These are phyloP conservation scores for Syrrhaptes paradoxus DNA, from an alignment of 2,113 vertebrate species.

Conservation along the genomic window DNA sequence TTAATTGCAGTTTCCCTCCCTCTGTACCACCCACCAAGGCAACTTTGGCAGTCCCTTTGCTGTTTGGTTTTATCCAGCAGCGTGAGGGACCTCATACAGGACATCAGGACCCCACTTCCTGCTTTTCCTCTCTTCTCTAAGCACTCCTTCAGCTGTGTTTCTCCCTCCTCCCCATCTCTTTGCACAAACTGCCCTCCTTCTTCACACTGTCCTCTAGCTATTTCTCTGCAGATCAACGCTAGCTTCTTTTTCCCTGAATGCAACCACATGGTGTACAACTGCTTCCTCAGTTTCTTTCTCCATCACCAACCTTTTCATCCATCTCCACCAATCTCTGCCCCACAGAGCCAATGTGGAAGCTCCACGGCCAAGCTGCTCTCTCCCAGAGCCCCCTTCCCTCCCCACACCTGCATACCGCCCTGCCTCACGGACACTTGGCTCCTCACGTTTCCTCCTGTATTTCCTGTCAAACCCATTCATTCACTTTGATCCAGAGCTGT, in stretches of 20 bases:
- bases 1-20: background rate
- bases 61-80: background rate
- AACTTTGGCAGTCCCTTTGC: background rate
- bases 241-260: background rate
- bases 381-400: background rate
- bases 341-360: background rate
- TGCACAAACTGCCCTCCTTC: background rate
- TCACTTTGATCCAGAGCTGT: background rate
- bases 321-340: background rate
- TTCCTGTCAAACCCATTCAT: background rate
- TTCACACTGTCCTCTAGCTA: background rate
- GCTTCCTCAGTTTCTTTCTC: background rate
- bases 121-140: background rate
- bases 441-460: background rate
- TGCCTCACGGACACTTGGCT: background rate
- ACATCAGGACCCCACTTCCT: background rate
- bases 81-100: background rate
- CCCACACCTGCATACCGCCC: background rate
- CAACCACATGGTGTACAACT: background rate
- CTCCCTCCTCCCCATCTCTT: background rate
- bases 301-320: background rate
- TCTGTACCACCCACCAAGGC: background rate
- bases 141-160: background rate
- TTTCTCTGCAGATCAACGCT: background rate
- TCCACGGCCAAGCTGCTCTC: background rate